Conservation (phyloP, 1,140 invertebrate species). For the Limonius californicus region DNA sequence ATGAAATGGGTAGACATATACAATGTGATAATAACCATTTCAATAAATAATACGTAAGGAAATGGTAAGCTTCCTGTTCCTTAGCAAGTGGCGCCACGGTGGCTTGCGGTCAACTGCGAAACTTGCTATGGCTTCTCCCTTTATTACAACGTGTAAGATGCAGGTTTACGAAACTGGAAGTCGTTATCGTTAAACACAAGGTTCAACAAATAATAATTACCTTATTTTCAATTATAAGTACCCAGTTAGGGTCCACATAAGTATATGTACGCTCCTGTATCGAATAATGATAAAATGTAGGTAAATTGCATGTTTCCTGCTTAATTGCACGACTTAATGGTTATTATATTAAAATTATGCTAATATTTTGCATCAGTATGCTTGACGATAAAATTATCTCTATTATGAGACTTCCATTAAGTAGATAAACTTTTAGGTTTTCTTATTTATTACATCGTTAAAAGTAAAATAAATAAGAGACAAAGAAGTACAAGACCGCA, state of each 20-base stretch:
- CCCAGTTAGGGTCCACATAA: background rate
- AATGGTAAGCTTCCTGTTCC: constrained; percentile 11
- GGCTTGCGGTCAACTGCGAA: background rate
- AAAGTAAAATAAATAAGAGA: too few relatives aligned
- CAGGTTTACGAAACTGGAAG: constrained; percentile 7
- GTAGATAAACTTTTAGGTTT: too few relatives aligned
- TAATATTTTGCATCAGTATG: too few relatives aligned
- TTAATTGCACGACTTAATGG: too few relatives aligned
- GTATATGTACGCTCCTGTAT: background rate
- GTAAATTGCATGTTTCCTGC: too few relatives aligned
- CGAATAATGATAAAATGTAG: too few relatives aligned
- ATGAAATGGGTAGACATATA: background rate
- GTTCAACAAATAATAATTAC: constrained; percentile 13
- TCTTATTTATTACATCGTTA: too few relatives aligned
- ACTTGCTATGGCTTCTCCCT: constrained; percentile 4
- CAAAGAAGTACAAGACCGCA: too few relatives aligned
- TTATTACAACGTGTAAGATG: constrained; percentile 9
- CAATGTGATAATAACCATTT: constrained; percentile 6
- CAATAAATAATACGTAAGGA: constrained; percentile 7
- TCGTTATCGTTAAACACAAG: constrained; percentile 9
- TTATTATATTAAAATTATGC: too few relatives aligned
- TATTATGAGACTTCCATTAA: too few relatives aligned
- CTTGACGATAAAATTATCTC: too few relatives aligned
- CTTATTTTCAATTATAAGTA: constrained; percentile 6
- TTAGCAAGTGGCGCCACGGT: constrained; percentile 4